Evolutionary conservation across 2,797 vertebrate genomes (phyloP).

Genomic region (Aphelocoma californica): DNA sequence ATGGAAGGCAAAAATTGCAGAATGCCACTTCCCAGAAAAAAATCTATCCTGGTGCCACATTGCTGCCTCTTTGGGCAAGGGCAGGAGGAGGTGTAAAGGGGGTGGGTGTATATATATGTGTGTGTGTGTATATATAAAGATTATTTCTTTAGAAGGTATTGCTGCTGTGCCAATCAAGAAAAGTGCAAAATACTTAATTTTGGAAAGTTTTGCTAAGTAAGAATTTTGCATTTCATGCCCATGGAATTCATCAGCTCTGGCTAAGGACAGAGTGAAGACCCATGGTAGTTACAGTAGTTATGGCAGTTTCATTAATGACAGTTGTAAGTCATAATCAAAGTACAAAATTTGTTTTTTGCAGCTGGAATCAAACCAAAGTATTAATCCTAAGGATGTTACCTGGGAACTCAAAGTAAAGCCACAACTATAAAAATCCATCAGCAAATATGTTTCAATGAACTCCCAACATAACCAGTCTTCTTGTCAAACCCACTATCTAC

Average conservation of each 20-base stretch:
- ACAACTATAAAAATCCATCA: neutral
- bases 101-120: too few relatives aligned
- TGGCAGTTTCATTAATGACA: neutral
- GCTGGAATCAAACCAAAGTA: neutral
- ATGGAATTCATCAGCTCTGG: neutral
- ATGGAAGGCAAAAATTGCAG: neutral
- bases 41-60: neutral
- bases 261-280: neutral
- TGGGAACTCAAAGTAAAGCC: neutral
- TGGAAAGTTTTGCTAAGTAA: neutral
- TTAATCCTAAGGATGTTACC: neutral
- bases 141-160: neutral
- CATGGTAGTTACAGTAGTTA: neutral
- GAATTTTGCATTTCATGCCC: neutral
- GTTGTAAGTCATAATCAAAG: neutral
- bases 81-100: neutral
- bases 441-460: neutral
- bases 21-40: neutral
- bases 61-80: neutral
- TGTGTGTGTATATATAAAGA: neutral
- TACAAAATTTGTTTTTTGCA: neutral
- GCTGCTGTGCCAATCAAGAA: neutral
- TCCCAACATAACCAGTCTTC: neutral
- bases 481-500: conserved; percentile 30
- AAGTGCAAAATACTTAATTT: neutral